Percentiles rank a stretch among this genome's conserved stretches.
Conservation (phyloP, 2,797 vertebrate species). For the Decapterus maruadsi region DNA sequence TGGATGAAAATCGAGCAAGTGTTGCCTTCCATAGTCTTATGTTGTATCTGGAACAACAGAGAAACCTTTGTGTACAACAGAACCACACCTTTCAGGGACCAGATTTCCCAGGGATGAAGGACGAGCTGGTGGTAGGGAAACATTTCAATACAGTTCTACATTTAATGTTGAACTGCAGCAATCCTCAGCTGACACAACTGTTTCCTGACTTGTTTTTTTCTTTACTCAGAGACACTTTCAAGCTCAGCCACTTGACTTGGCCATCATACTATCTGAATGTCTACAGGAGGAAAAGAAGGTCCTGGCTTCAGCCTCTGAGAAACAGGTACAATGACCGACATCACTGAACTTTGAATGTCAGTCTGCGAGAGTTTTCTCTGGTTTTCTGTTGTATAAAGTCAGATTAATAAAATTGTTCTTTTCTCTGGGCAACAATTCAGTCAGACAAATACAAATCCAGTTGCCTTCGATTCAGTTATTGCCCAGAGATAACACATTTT, state of each 20-base stretch:
- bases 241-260: slow-evolving; percentile 40
- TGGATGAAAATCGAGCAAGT: slow-evolving; percentile 28
- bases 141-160: too few species aligned
- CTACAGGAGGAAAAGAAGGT: slow-evolving; percentile 64
- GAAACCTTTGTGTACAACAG: slow-evolving; percentile 27
- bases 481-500: neutral
- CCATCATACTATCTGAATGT: slow-evolving; percentile 60
- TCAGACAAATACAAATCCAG: too few species aligned
- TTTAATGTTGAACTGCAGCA: too few species aligned
- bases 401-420: neutral
- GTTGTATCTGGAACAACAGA: slow-evolving; percentile 36
- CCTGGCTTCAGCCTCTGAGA: slow-evolving; percentile 33
- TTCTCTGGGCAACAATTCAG: too few species aligned
- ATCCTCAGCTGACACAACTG: neutral
- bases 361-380: neutral
- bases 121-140: slow-evolving; percentile 56
- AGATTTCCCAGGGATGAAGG: slow-evolving; percentile 45
- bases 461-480: too few species aligned
- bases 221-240: slow-evolving; percentile 50
- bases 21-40: slow-evolving; percentile 38
- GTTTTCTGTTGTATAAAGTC: neutral
- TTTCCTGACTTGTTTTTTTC: neutral
- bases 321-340: slow-evolving; percentile 39
- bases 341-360: neutral
- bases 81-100: slow-evolving; percentile 62